Conservation (phyloP, 1,140 invertebrate species). For the Brachionus manjavacas region DNA sequence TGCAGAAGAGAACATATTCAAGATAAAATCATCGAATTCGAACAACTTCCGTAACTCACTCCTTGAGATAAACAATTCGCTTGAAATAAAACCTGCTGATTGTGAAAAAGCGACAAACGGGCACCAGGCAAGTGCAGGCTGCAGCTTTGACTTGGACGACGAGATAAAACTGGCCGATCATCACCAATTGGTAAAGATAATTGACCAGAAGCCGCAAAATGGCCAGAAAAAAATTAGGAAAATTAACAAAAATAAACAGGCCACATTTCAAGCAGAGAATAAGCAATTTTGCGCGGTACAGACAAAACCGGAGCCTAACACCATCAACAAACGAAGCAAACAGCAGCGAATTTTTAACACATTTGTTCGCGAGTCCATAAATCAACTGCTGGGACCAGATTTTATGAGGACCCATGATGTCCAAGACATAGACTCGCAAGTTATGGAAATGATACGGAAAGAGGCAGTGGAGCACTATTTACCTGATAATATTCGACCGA, state of each 20-base stretch:
- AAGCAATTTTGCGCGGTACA: background rate
- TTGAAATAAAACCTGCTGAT: background rate
- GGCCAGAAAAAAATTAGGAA: background rate
- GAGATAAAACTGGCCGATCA: background rate
- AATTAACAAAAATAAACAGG: background rate
- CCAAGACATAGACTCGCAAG: slow-evolving; percentile 30
- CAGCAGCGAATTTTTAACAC: slow-evolving; percentile 40
- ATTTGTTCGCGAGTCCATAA: slow-evolving; percentile 34
- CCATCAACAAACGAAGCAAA: background rate
- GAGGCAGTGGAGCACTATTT: slow-evolving; percentile 31
- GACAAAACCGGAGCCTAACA: background rate
- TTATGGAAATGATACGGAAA: slow-evolving; percentile 41
- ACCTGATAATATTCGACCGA: slow-evolving; percentile 35
- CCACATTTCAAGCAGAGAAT: background rate
- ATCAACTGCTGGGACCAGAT: slow-evolving; percentile 16
- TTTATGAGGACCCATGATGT: slow-evolving; percentile 42
- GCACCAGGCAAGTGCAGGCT: background rate
- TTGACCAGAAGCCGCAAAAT: background rate
- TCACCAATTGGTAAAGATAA: slow-evolving; percentile 20
- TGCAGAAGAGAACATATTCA: slow-evolving; percentile 25
- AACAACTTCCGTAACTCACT: slow-evolving; percentile 8
- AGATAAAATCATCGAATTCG: slow-evolving; percentile 16
- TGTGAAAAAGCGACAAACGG: background rate
- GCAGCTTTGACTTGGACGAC: background rate
- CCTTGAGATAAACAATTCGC: slow-evolving; percentile 9